phyloP scores from a whole-genome alignment of 2,113 vertebrate species.

The Pollachius pollachius region DNA sequence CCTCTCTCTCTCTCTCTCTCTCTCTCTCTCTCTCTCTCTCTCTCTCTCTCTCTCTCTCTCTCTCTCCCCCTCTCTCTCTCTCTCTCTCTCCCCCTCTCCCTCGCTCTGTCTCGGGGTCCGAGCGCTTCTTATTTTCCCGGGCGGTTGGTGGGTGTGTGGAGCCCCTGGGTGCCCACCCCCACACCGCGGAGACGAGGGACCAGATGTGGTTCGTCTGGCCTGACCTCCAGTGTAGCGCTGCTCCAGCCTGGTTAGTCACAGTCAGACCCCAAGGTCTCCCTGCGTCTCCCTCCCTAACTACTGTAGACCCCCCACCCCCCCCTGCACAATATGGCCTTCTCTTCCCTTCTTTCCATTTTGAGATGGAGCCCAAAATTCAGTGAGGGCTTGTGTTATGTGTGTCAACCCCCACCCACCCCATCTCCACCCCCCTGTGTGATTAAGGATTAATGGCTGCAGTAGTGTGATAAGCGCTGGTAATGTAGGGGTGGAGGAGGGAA shows the following conservation, averaged over 20 bases:
- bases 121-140: background rate
- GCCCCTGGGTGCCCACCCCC: slow-evolving; percentile 44
- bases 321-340: background rate
- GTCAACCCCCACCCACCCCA: background rate
- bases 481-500: slow-evolving; percentile 4
- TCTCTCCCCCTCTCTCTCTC: too few relatives aligned
- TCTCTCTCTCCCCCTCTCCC: too few relatives aligned
- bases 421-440: slow-evolving; percentile 51
- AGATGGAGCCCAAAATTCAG: too few relatives aligned
- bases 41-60: too few relatives aligned
- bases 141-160: slow-evolving; percentile 28
- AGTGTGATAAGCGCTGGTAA: slow-evolving; percentile 66
- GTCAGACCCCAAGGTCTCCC: too few relatives aligned
- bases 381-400: too few relatives aligned
- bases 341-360: background rate
- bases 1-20: too few relatives aligned
- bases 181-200: slow-evolving; percentile 31
- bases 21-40: too few relatives aligned
- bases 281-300: background rate
- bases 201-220: slow-evolving; percentile 70
- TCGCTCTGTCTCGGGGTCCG: too few relatives aligned
- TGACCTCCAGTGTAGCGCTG: slow-evolving; percentile 63
- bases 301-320: background rate
- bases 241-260: slow-evolving; percentile 43
- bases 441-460: slow-evolving; percentile 63